Conservation (phyloP, 2,113 vertebrate genomes). For the Atrichornis clamosus region DNA sequence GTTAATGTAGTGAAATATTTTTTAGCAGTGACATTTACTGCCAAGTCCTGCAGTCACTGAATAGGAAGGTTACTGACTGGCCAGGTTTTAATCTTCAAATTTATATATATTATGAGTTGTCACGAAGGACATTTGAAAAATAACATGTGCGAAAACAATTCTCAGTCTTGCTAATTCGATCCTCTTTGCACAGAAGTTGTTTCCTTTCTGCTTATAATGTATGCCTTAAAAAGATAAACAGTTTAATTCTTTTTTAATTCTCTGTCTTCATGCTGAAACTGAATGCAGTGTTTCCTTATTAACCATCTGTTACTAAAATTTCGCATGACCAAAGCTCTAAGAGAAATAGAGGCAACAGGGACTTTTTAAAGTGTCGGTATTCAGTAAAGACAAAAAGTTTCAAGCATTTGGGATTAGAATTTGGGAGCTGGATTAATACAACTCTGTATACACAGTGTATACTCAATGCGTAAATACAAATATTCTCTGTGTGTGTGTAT, state of each 20-base stretch:
- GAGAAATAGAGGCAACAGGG: neutral
- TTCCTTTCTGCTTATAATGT: conserved; percentile 6
- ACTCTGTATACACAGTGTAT: neutral
- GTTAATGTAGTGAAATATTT: conserved; percentile 69
- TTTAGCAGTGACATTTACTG: conserved; percentile 59
- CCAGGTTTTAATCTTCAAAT: conserved; percentile 37
- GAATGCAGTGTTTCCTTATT: neutral
- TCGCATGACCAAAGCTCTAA: neutral
- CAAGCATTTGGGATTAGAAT: neutral
- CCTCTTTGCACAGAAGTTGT: neutral
- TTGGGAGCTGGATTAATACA: neutral
- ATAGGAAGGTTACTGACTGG: conserved; percentile 37
- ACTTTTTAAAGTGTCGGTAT: neutral
- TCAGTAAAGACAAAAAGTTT: neutral
- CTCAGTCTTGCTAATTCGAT: conserved; percentile 3
- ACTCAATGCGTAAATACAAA: no score
- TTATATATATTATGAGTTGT: conserved; percentile 54
- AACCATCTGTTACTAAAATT: neutral
- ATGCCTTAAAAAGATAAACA: neutral
- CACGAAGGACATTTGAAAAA: conserved; percentile 34
- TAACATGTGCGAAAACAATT: neutral
- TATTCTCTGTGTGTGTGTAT: neutral
- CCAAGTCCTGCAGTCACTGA: conserved; percentile 25
- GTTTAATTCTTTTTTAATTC: neutral
- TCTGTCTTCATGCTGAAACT: neutral